Evolutionary conservation across 2,888 invertebrate genomes (phyloP).

Genomic region (Drosophila gaucha): DNA sequence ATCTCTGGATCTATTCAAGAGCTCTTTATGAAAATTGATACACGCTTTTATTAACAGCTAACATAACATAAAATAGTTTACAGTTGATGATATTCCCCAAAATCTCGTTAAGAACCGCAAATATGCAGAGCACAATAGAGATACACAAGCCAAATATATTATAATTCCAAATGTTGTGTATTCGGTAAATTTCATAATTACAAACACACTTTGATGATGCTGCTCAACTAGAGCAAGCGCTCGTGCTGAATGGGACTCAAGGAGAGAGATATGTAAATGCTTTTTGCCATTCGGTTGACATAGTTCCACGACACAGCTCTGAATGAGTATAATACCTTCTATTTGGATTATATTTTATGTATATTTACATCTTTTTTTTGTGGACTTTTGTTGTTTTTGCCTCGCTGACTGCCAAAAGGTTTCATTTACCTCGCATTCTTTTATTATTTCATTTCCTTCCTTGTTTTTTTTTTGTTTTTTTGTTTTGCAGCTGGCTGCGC

Average conservation of each 20-base stretch:
- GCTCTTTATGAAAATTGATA: too few relatives aligned
- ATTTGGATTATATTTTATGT: constrained; percentile 14
- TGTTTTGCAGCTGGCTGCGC: constrained; percentile 20
- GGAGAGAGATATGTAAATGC: constrained; percentile 25
- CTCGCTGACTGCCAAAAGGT: constrained; percentile 29
- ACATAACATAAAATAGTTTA: background rate
- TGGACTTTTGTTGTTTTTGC: constrained; percentile 14
- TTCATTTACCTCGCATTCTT: constrained; percentile 14
- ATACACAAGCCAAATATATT: background rate
- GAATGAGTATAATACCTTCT: constrained; percentile 22
- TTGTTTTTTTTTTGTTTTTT: background rate
- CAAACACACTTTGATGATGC: background rate
- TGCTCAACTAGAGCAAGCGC: background rate
- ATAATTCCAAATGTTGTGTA: background rate
- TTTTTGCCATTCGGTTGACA: constrained; percentile 37
- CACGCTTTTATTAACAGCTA: too few relatives aligned
- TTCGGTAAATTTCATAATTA: constrained; percentile 3
- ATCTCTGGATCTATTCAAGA: too few relatives aligned
- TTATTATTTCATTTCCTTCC: constrained; percentile 6
- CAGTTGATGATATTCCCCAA: background rate
- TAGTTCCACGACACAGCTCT: constrained; percentile 8
- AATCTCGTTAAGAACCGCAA: too few relatives aligned
- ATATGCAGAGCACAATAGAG: too few relatives aligned
- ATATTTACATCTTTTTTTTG: background rate
- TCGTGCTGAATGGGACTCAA: constrained; percentile 10